These are phyloP conservation scores for Characodon lateralis DNA, from an alignment of 2,797 vertebrate species.

Conservation along the genomic window DNA sequence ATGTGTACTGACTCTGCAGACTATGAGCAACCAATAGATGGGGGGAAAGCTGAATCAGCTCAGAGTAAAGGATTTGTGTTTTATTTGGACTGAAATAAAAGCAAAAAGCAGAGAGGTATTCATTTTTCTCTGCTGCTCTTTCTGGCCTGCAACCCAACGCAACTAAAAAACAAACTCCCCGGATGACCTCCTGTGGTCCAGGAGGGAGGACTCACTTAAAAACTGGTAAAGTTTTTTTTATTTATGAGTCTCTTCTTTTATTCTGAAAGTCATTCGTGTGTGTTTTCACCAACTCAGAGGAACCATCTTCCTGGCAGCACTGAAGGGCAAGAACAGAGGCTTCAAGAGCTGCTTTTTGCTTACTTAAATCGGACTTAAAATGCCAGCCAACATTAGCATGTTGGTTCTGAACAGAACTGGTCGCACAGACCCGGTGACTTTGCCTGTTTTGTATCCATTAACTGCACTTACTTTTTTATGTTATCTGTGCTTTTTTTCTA, in stretches of 20 bases:
- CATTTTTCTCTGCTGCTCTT: conserved; percentile 58
- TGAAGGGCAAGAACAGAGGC: conserved; percentile 70
- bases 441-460: conserved; percentile 81
- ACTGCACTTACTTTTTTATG: conserved; percentile 82
- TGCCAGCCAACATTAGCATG: conserved; percentile 42
- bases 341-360: conserved; percentile 40
- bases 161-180: conserved; percentile 50
- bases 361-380: conserved; percentile 63
- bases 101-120: conserved; percentile 58
- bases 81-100: conserved; percentile 67
- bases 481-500: conserved; percentile 80
- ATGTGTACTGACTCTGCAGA: conserved; percentile 86
- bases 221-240: conserved; percentile 53
- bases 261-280: conserved; percentile 61
- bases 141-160: conserved; percentile 44
- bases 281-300: conserved; percentile 51
- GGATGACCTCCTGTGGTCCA: conserved; percentile 40
- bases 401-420: conserved; percentile 51
- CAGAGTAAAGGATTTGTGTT: conserved; percentile 70
- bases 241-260: conserved; percentile 39
- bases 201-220: conserved; percentile 38
- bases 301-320: conserved; percentile 39
- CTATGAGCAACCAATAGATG: conserved; percentile 81
- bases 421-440: conserved; percentile 61
- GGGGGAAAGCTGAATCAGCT: conserved; percentile 50